Conservation (phyloP, 2,797 vertebrate genomes). For the Sebastiscus tertius region DNA sequence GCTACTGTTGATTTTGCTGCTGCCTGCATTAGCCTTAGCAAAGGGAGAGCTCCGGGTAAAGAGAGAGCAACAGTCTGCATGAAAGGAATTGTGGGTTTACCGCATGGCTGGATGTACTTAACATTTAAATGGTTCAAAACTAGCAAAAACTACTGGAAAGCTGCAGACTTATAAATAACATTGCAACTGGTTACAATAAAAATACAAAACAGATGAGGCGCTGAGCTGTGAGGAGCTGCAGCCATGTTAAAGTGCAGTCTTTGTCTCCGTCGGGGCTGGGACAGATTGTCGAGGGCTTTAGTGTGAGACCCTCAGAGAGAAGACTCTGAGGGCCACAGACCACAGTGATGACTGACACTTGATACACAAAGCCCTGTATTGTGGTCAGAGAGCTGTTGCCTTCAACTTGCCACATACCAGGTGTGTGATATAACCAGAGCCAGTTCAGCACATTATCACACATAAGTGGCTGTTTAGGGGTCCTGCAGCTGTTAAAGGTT, state of each 20-base stretch:
- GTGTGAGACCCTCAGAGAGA: constrained; percentile 59
- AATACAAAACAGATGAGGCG: constrained; percentile 94
- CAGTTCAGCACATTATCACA: constrained; percentile 69
- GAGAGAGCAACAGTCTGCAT: constrained; percentile 88
- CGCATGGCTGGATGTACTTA: constrained; percentile 95
- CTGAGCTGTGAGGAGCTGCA: constrained; percentile 64
- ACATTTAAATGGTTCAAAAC: constrained; percentile 92
- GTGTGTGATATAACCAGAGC: constrained; percentile 72
- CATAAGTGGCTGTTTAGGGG: constrained; percentile 60
- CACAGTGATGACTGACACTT: constrained; percentile 72
- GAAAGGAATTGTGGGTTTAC: constrained; percentile 88
- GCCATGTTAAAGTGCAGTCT: constrained; percentile 71
- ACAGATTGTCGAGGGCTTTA: constrained; percentile 65
- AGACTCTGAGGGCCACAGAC: constrained; percentile 61
- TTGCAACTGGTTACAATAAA: constrained; percentile 89
- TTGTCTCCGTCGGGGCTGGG: constrained; percentile 68
- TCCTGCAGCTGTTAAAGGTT: constrained; percentile 57
- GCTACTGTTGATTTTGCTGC: constrained; percentile 80
- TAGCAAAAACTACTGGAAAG: constrained; percentile 89
- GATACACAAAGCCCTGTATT: constrained; percentile 78
- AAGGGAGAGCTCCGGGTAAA: constrained; percentile 76
- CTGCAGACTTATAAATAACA: constrained; percentile 96
- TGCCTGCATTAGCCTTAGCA: constrained; percentile 82
- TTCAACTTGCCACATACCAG: constrained; percentile 73
- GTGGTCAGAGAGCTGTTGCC: constrained; percentile 64